These are phyloP conservation scores for Andrena marginata DNA, from an alignment of 2,888 invertebrate genomes.

Conservation along the genomic window DNA sequence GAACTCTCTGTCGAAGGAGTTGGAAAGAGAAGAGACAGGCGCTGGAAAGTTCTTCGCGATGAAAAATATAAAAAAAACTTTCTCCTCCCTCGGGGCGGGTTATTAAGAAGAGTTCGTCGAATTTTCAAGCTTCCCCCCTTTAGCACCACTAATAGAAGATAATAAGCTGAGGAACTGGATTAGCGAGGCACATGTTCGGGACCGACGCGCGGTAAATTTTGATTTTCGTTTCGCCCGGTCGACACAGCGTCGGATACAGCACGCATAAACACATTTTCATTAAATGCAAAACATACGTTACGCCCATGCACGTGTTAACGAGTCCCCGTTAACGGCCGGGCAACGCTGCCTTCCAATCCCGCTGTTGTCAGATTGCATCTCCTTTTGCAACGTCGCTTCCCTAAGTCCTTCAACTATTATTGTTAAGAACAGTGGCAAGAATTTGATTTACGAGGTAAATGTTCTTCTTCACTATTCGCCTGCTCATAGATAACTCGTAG, in stretches of 20 bases:
- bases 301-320: slow-evolving; percentile 44
- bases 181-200: slow-evolving; percentile 28
- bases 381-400: too few relatives aligned
- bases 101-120: slow-evolving; percentile 30
- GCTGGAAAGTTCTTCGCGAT: slow-evolving; percentile 10
- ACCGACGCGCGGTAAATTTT: slow-evolving; percentile 38
- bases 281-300: slow-evolving; percentile 58
- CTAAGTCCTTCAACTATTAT: too few relatives aligned
- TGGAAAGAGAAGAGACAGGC: not conserved
- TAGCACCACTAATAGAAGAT: slow-evolving; percentile 18
- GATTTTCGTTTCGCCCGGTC: slow-evolving; percentile 42
- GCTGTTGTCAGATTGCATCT: too few relatives aligned
- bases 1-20: not conserved
- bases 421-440: too few relatives aligned
- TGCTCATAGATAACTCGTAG: too few relatives aligned
- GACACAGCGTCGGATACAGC: slow-evolving; percentile 15
- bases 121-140: slow-evolving; percentile 18
- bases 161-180: slow-evolving; percentile 48
- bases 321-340: slow-evolving; percentile 23
- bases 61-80: slow-evolving; percentile 35
- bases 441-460: too few relatives aligned
- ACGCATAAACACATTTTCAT: slow-evolving; percentile 57
- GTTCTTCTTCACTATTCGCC: too few relatives aligned
- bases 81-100: not conserved
- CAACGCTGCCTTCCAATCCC: slow-evolving; percentile 29